Percentiles rank a stretch among this genome's conserved stretches.
These are phyloP conservation scores for Diloba caeruleocephala DNA, from an alignment of 2,888 invertebrate species.

Conservation along the genomic window DNA sequence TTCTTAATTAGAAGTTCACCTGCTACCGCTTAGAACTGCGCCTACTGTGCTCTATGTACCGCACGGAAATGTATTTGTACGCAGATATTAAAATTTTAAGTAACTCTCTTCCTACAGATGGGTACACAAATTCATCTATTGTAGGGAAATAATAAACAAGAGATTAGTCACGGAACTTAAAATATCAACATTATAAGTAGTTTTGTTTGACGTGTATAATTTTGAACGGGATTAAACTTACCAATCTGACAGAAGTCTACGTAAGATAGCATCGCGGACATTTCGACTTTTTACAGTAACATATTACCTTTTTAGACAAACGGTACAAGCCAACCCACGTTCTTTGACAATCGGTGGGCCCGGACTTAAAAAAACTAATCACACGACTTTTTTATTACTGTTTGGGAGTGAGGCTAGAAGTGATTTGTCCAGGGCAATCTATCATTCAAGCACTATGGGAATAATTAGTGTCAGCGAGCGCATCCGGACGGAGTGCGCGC, in stretches of 20 bases:
- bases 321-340: constrained; percentile 74
- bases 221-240: constrained; percentile 73
- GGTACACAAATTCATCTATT: constrained; percentile 25
- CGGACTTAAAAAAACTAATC: constrained; percentile 79
- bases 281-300: constrained; percentile 70
- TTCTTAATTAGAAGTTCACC: constrained; percentile 65
- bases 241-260: constrained; percentile 76
- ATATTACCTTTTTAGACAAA: constrained; percentile 78
- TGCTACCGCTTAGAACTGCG: constrained; percentile 52
- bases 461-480: constrained; percentile 88
- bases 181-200: constrained; percentile 46
- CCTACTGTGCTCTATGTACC: constrained; percentile 38
- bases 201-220: constrained; percentile 60
- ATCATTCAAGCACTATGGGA: constrained; percentile 88
- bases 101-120: constrained; percentile 2
- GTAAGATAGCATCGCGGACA: constrained; percentile 71
- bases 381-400: constrained; percentile 82
- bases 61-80: constrained; percentile 12
- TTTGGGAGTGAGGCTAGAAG: constrained; percentile 79
- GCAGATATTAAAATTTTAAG: constrained; percentile 10
- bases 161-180: constrained; percentile 49
- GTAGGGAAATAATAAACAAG: constrained; percentile 51
- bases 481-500: constrained; percentile 84
- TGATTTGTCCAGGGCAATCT: constrained; percentile 88
- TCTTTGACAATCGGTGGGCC: constrained; percentile 74